Percentiles rank a stretch among this genome's conserved stretches.
Conservation (phyloP, 2,888 invertebrate genomes). For the Oligia strigilis region DNA sequence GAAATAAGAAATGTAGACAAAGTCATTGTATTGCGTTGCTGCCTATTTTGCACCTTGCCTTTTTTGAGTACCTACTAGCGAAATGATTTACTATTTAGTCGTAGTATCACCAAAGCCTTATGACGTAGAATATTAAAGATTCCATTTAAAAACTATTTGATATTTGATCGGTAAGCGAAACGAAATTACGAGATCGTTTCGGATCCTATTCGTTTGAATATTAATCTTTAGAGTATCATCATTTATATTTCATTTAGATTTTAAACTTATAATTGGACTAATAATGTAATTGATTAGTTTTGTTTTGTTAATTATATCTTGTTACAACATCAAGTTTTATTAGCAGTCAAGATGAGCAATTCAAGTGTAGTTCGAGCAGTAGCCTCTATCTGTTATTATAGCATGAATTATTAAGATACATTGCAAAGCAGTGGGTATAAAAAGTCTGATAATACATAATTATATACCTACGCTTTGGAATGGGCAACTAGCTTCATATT, state of each 20-base stretch:
- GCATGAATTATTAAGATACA: no score
- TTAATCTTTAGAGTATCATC: conserved; percentile 8
- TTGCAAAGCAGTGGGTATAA: background rate
- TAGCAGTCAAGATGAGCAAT: background rate
- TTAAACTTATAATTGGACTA: conserved; percentile 29
- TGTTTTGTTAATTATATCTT: conserved; percentile 9
- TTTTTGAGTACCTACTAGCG: background rate
- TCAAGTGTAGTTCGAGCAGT: background rate
- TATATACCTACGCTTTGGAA: no score
- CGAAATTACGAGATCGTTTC: conserved; percentile 37
- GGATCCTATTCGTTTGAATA: conserved; percentile 25
- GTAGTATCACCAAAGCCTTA: conserved; percentile 2
- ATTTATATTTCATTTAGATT: conserved; percentile 25
- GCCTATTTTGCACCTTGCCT: no score
- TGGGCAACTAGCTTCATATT: no score
- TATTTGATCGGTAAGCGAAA: conserved; percentile 45
- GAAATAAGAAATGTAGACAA: no score
- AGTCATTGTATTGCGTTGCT: no score
- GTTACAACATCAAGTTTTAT: background rate
- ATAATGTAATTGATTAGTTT: conserved; percentile 37
- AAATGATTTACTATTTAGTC: background rate
- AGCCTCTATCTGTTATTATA: no score
- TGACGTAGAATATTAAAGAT: conserved; percentile 44
- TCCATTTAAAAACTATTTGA: conserved; percentile 55
- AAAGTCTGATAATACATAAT: background rate